Evolutionary conservation across 2,113 vertebrate genomes (phyloP), one percentile per base, ranked within the genome.

Genomic region (Sphaerodactylus townsendi): DNA sequence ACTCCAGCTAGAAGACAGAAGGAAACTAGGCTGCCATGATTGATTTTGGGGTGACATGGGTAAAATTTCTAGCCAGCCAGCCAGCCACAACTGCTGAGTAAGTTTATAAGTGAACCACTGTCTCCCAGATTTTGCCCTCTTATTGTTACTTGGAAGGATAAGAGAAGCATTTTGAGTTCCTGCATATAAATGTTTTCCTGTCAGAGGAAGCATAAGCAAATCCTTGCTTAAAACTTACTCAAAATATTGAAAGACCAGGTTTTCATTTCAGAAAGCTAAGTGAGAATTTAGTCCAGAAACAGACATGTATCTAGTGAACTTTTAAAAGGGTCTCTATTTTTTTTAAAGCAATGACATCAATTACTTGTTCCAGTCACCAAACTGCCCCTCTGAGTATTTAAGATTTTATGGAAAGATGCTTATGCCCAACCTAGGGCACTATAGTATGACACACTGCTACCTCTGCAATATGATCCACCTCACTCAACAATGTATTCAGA

Each of bases 331-430:
- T n/a, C n/a, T n/a, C n/a, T n/a, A n/a, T n/a, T n/a, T n/a, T 21
- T 50, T 59, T 39, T 50, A 75, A 75, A 23, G 41, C 35, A 71
- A 70, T 37, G 10, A 41, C 14, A 62, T 37, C 37, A 39, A 78
- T 78, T 44, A 64, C 37, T 37, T 65, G 10, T 48, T 39, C 10
- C 9, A 81, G 70, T 81, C 66, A 53, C 25, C 66, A 70, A 39
- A 33, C 14, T 70, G 6, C 23, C 48, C 23, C 46, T 81, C 48
- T 81, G 68, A 81, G 66, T 81, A 59, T 81, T 81, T 71, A 81
- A 81, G 59, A 81, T 71, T 81, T 44, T 50, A 71, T 81, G 50
- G 79, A 59, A 81, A 71, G 15, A 81, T 30, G 41, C 41, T 33
- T 68, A 68, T 80, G 37, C 79, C 79, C 35, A 21, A 19, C 53